Evolutionary conservation across 2,888 invertebrate species (phyloP), one percentile per base, ranked within the genome.

Genomic region (Lymantria dispar): DNA sequence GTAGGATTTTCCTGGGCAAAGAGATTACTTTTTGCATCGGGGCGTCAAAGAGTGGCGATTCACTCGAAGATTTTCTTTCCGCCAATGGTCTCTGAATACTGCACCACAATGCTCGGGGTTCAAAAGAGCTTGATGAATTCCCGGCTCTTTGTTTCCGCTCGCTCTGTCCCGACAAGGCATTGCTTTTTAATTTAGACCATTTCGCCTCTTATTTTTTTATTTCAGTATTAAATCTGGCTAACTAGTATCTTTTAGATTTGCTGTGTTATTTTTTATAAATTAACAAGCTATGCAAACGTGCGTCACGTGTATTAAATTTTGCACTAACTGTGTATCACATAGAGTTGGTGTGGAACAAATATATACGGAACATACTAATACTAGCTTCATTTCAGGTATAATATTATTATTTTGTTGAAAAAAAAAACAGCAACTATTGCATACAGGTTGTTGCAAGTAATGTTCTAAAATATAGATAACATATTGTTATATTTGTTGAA

Each of bases 71-170:
- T 87, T 84, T 87, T 84, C 84, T 83, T 85, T 84, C 80, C 83
- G 74, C 79, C 83, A 77, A 80, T 84, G 83, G 83, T 74, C 82
- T 75, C 75, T 81, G 86, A 85, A 83, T 85, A 70, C 60, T 70
- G 82, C 74, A 78, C 83, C 85, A 87, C 85, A 87, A 85, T 87
- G 80, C 78, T 72, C 65, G 68, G 80, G 78, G 88, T 85, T 89
- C 87, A 88, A 88, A 89, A 87, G 88, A 86, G 82, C 88, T 83
- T 90, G 88, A 90, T 90, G 89, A 90, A 89, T 88, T 82, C 80
- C 76, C 78, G 78, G 77, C 72, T 78, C 89, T 88, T 90, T 89
- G 90, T 90, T 89, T 89, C 85, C 83, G 80, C 83, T 78, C 80
- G 85, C 83, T 87, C 85, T 80, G 79, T 76, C 83, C 78, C 85